Base-by-base conservation (phyloP, 2,113 vertebrate species). In the Pithys albifrons region DNA sequence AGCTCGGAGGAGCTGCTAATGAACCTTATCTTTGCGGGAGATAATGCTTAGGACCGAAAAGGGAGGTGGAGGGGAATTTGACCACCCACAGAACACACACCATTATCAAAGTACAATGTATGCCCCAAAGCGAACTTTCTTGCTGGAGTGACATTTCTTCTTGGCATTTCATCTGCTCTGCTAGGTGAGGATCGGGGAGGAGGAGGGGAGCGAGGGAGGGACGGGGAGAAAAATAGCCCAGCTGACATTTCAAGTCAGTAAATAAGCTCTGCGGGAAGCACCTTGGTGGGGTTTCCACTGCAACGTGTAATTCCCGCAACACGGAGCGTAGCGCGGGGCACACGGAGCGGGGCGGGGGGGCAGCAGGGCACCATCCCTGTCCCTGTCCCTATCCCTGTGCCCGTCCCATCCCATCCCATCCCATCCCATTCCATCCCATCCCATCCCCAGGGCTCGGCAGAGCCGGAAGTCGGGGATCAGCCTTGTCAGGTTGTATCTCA, bases 21-120 rank as follows among this genome's bases (percentile, higher is more conserved):
- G 84, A 95, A 92, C 75, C 97, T 98, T 98, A 97, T 97, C 96
- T 98, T 83, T 94, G 65, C 4, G 0, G 86, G 74, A 97, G 91
- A 97, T 95, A 96, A 94, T 89, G 96, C 89, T 96, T 96, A 94
- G 94, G 92, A 97, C 97, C 95, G 52, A 91, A 88, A 84, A 83
- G 61, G 61, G 88, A 81, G 93, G 91, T 62, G 67, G 65, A 96
- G 89, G 66, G 74, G 95, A 96, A 88, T 89, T 93, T 95, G 97
- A 91, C 97, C 97, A 98, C 97, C 97, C 97, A 98, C 95, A 93
- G 96, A 77, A 92, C 91, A 97, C 97, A 97, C 88, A 96, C 52
- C 83, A 79, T 89, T 97, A 97, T 98, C 96, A 97, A 91, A 91
- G 79, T 73, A 65, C 62, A 89, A 74, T 91, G 89, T 92, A 69